Percentiles rank a stretch among this genome's conserved stretches.
Conservation (phyloP, 2,797 vertebrate genomes). For the Synanceia verrucosa region DNA sequence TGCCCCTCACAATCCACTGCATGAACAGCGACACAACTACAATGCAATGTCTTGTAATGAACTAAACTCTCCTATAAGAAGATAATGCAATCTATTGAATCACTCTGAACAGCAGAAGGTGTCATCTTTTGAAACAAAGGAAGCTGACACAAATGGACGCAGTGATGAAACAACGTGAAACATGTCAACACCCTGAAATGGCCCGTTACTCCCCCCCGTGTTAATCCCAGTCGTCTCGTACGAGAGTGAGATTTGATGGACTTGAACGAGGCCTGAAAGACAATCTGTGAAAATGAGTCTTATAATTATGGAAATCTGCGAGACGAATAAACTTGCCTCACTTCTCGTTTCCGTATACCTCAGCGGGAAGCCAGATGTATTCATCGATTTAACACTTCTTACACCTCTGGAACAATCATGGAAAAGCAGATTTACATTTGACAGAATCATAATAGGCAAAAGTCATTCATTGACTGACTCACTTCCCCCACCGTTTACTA, state of each 20-base stretch:
- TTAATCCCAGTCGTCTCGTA: slow-evolving; percentile 36
- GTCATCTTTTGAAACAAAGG: slow-evolving; percentile 38
- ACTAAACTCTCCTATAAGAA: neutral
- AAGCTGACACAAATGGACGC: slow-evolving; percentile 54
- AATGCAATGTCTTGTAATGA: slow-evolving; percentile 52
- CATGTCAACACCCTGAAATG: slow-evolving; percentile 31
- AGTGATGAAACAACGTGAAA: slow-evolving; percentile 73
- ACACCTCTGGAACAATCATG: slow-evolving; percentile 7
- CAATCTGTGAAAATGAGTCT: slow-evolving; percentile 24
- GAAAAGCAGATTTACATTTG: slow-evolving; percentile 32
- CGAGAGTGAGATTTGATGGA: slow-evolving; percentile 52
- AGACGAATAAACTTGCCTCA: neutral
- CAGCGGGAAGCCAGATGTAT: slow-evolving; percentile 5
- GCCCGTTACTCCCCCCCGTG: slow-evolving; percentile 28
- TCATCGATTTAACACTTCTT: neutral
- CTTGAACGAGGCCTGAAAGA: slow-evolving; percentile 48
- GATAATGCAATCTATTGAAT: slow-evolving; percentile 30
- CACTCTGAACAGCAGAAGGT: slow-evolving; percentile 14
- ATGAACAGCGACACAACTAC: slow-evolving; percentile 21
- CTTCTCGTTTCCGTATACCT: neutral
- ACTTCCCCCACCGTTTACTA: slow-evolving; percentile 17
- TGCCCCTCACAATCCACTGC: slow-evolving; percentile 1
- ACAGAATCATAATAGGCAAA: slow-evolving; percentile 25
- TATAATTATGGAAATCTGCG: slow-evolving; percentile 15
- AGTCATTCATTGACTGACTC: slow-evolving; percentile 18